Evolutionary conservation across 2,113 vertebrate species (phyloP), one percentile per base, ranked within the genome.

Genomic region (Merops nubicus): DNA sequence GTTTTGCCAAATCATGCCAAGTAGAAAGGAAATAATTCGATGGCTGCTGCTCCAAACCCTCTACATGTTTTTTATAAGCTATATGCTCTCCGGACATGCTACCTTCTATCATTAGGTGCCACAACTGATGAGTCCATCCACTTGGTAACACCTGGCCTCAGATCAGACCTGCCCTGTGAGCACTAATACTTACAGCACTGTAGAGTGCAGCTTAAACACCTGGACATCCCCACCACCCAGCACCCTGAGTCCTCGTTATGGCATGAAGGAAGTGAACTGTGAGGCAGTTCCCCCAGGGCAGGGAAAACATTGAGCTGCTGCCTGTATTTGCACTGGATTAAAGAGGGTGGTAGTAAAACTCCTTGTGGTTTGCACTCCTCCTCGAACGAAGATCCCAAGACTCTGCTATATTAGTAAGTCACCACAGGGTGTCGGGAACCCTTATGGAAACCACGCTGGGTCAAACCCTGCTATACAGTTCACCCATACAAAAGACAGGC

Each of bases 191-290:
- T 19, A 45, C 11, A 72, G 45, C 33, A 31, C 5, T 3, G 13
- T 2, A 26, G 43, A 80, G 25, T 1, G 1, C 72, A 60, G 48
- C 60, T 72, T 29, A 42, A 79, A 9, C 15, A 60, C 14, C 12
- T 29, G 19, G 18, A 56, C 34, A 75, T 9, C 15, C 57, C 10
- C 31, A 65, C 14, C 50, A 56, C 17, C 26, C 51, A 17, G 21
- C 26, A 26, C 16, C 1, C 0, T 14, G 67, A 63, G 17, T n/a
- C 20, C 40, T 73, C 40, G 11, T 28, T 45, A 42, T 1, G 8
- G 43, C 33, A 43, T 33, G 47, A 60, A 59, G 62, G 48, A 78
- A 56, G 38, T 10, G 8, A 91, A 67, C 47, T 48, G 57, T n/a
- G 45, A 62, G 33, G 56, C 42, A 74, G 22, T 3, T 85, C 19